Conservation (phyloP, 2,888 invertebrate genomes). For the Polylopha cassiicola region DNA sequence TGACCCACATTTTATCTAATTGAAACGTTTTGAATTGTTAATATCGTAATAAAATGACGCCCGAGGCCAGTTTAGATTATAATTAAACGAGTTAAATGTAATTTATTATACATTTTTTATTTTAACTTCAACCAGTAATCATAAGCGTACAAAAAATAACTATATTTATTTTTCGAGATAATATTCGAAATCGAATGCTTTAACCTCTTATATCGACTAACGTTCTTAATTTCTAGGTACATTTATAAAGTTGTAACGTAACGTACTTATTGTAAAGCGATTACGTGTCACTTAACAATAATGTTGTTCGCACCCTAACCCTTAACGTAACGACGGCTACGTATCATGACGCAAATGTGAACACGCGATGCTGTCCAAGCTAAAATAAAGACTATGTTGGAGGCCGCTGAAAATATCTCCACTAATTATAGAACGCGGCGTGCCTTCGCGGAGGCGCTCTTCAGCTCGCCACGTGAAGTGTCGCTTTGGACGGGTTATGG, state of each 20-base stretch:
- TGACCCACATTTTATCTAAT: slow-evolving; percentile 38
- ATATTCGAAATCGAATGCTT: too few species aligned
- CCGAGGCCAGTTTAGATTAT: slow-evolving; percentile 31
- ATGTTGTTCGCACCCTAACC: too few species aligned
- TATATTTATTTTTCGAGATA: too few species aligned
- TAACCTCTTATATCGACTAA: too few species aligned
- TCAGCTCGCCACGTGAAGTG: neutral
- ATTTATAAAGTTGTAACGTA: too few species aligned
- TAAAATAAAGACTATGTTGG: slow-evolving; percentile 65
- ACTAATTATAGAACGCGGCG: slow-evolving; percentile 57
- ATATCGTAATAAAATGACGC: slow-evolving; percentile 41
- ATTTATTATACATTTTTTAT: slow-evolving; percentile 5
- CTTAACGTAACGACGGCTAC: slow-evolving; percentile 9
- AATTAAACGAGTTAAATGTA: slow-evolving; percentile 8
- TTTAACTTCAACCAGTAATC: too few species aligned
- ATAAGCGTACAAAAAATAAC: too few species aligned
- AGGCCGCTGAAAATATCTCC: slow-evolving; percentile 60
- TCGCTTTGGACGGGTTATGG: slow-evolving; percentile 1
- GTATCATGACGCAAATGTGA: slow-evolving; percentile 30
- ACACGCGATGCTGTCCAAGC: slow-evolving; percentile 48
- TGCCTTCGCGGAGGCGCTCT: slow-evolving; percentile 33
- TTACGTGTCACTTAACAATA: too few species aligned
- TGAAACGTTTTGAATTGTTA: slow-evolving; percentile 38
- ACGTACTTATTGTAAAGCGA: too few species aligned
- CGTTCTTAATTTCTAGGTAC: too few species aligned